phyloP scores from a whole-genome alignment of 2,113 vertebrate genomes.

The Elephantulus edwardii region DNA sequence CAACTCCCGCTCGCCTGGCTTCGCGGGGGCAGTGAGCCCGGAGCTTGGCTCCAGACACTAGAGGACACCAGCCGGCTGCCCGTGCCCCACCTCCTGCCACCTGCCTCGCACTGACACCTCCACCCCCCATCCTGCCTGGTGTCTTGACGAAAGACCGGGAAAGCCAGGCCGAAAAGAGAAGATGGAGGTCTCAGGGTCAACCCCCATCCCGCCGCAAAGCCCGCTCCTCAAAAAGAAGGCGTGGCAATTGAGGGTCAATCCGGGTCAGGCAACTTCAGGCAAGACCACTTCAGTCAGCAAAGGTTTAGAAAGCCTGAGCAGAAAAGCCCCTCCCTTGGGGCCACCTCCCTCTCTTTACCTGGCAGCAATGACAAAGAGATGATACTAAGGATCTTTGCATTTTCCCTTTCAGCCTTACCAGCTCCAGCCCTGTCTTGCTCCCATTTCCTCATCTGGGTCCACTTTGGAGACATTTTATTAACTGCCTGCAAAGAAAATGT shows the following conservation, averaged over 20 bases:
- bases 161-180: neutral
- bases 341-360: neutral
- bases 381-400: neutral
- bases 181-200: neutral
- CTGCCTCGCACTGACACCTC: neutral
- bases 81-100: neutral
- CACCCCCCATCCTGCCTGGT: neutral
- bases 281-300: neutral
- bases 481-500: constrained; percentile 29
- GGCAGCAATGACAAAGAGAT: neutral
- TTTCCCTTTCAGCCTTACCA: neutral
- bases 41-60: constrained; percentile 65
- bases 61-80: constrained; percentile 29
- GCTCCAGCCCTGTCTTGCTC: neutral
- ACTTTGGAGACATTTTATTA: constrained; percentile 15
- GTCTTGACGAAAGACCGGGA: neutral
- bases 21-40: constrained; percentile 50
- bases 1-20: constrained; percentile 66
- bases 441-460: neutral
- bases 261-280: neutral
- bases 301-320: neutral
- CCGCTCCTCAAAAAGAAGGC: neutral
- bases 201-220: neutral
- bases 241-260: neutral
- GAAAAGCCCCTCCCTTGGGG: neutral